These are phyloP conservation scores for Peromyscus melanophrys DNA, from an alignment of 2,797 vertebrate species.

Conservation along the genomic window DNA sequence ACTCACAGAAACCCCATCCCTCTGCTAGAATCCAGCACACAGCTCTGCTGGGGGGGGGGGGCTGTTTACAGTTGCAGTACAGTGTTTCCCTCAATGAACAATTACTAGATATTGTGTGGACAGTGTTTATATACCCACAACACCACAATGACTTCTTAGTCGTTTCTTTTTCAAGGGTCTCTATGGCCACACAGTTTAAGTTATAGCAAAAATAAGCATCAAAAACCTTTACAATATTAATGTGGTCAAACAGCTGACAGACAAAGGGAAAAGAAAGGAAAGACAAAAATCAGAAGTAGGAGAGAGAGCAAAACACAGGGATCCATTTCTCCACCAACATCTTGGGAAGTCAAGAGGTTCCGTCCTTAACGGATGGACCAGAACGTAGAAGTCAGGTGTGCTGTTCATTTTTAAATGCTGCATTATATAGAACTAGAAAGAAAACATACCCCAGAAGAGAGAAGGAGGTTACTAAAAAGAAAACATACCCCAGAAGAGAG, in stretches of 20 bases:
- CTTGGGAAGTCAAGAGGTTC: neutral
- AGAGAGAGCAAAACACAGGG: neutral
- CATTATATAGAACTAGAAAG: constrained; percentile 15
- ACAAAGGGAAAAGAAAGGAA: neutral
- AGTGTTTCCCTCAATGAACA: neutral
- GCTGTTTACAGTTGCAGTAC: neutral
- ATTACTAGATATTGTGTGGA: neutral
- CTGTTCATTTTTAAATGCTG: constrained; percentile 62
- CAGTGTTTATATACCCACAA: constrained; percentile 17
- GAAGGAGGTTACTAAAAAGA: neutral
- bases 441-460: constrained; percentile 7
- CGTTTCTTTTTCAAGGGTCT: constrained; percentile 37
- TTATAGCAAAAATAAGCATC: constrained; percentile 25
- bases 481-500: constrained; percentile 10
- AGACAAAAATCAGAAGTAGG: neutral
- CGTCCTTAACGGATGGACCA: neutral
- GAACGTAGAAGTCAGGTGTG: constrained; percentile 11
- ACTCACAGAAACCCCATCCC: constrained; percentile 14
- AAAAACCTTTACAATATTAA: constrained; percentile 20
- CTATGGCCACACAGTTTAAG: constrained; percentile 37
- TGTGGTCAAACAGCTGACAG: neutral
- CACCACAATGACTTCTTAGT: neutral
- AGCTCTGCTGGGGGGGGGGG: constrained; percentile 12
- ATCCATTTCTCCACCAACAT: constrained; percentile 4
- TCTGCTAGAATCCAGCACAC: neutral